Evolutionary conservation across 1,140 invertebrate genomes (phyloP).

Genomic region (Globodera rostochiensis): DNA sequence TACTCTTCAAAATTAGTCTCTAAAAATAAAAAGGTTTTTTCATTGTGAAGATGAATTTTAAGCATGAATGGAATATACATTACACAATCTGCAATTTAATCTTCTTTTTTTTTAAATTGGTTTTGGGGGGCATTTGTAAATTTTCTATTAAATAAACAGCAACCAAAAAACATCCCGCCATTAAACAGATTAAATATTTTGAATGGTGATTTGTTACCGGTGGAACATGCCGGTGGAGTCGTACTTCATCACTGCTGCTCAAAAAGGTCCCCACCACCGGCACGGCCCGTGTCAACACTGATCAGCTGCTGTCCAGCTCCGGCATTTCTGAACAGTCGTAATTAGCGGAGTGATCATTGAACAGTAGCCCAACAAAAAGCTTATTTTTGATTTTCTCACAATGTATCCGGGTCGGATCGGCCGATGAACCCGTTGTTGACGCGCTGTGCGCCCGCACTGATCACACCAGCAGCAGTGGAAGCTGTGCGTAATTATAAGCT

Average conservation of each 20-base stretch:
- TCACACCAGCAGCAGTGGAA: constrained; percentile 10
- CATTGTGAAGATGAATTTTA: too few species aligned
- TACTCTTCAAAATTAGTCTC: too few species aligned
- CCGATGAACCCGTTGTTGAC: constrained; percentile 45
- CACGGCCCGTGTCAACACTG: constrained; percentile 69
- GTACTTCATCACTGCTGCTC: constrained; percentile 98
- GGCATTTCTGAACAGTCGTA: background rate
- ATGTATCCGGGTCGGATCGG: constrained; percentile 40
- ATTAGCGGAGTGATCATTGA: background rate
- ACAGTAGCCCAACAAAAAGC: too few species aligned
- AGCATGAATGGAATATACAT: too few species aligned
- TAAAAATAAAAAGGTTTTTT: too few species aligned
- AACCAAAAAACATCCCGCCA: too few species aligned
- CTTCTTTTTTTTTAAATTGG: too few species aligned
- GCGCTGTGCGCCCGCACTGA: background rate
- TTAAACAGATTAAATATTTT: too few species aligned
- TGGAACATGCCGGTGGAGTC: constrained; percentile 96
- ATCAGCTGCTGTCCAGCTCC: constrained; percentile 13
- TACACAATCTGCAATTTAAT: too few species aligned
- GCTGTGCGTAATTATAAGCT: background rate
- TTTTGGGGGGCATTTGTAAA: too few species aligned
- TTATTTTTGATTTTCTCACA: constrained; percentile 14
- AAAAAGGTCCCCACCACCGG: constrained; percentile 80
- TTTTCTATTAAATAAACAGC: too few species aligned
- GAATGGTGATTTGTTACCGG: constrained; percentile 66